Conservation (phyloP, 2,113 vertebrate genomes). For the Anseranas semipalmata region DNA sequence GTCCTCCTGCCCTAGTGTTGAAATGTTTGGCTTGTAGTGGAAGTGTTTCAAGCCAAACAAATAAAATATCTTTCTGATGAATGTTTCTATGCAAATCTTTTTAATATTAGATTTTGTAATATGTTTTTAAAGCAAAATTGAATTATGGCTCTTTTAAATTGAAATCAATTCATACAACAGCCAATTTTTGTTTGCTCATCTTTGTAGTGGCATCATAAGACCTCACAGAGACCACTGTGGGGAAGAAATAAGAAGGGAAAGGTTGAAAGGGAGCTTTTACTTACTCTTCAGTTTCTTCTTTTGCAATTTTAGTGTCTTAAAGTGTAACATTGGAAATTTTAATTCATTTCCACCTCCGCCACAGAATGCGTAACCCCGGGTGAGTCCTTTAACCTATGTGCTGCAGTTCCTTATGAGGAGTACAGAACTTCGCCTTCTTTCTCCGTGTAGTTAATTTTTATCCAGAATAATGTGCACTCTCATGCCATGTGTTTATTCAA, state of each 20-base stretch:
- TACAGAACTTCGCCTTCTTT: background rate
- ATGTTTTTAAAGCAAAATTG: constrained; percentile 64
- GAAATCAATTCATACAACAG: constrained; percentile 38
- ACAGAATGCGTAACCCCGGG: background rate
- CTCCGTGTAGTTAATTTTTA: background rate
- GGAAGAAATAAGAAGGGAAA: constrained; percentile 14
- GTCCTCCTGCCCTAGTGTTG: constrained; percentile 37
- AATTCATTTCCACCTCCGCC: fast-evolving
- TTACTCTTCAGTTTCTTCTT: background rate
- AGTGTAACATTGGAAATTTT: background rate
- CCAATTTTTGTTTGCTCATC: constrained; percentile 9
- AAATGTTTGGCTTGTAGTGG: constrained; percentile 66
- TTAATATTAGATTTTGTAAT: constrained; percentile 61
- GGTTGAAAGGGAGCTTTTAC: background rate
- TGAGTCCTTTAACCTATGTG: background rate
- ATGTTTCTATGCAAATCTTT: constrained; percentile 64
- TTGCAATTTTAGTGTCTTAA: background rate
- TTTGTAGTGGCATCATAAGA: constrained; percentile 21
- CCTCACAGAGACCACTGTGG: constrained; percentile 9
- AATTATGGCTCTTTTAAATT: constrained; percentile 45
- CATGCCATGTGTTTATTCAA: background rate
- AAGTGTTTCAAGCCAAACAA: constrained; percentile 69
- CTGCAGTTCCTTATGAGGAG: background rate
- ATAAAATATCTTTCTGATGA: constrained; percentile 68
- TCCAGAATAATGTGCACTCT: background rate